These are phyloP conservation scores for Hippocampus kuda DNA, from an alignment of 2,797 vertebrate genomes.

Conservation along the genomic window DNA sequence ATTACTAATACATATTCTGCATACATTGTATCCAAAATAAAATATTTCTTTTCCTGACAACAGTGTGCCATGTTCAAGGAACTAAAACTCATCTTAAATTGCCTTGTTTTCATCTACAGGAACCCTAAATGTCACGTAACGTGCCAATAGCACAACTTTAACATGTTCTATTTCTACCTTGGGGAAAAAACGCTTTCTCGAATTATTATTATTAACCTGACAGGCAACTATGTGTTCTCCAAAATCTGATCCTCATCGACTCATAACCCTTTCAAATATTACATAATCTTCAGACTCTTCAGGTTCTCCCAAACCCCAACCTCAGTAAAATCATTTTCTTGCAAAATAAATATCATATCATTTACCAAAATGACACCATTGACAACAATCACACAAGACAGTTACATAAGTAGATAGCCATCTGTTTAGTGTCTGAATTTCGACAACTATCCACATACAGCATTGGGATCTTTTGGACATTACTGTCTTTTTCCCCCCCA, in stretches of 20 bases:
- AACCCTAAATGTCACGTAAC: too few relatives aligned
- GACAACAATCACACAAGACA: constrained; percentile 17
- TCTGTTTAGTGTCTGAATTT: constrained; percentile 36
- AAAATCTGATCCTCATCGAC: constrained; percentile 22
- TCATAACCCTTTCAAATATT: constrained; percentile 21
- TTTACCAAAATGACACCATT: constrained; percentile 6
- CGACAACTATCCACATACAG: constrained; percentile 17
- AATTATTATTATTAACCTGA: constrained; percentile 6
- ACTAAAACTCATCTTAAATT: too few relatives aligned
- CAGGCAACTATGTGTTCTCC: constrained; percentile 29
- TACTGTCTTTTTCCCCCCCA: constrained; percentile 24
- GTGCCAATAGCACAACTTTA: too few relatives aligned
- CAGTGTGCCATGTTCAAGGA: too few relatives aligned
- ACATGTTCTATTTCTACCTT: too few relatives aligned
- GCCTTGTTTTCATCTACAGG: too few relatives aligned
- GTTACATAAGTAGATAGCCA: constrained; percentile 46
- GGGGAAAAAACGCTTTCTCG: too few relatives aligned
- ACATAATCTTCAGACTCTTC: constrained; percentile 21
- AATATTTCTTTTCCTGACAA: too few relatives aligned
- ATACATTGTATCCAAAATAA: too few relatives aligned
- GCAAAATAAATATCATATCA: constrained; percentile 12
- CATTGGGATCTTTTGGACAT: constrained; percentile 20
- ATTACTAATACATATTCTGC: too few relatives aligned
- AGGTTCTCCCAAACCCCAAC: constrained; percentile 13
- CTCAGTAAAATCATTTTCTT: constrained; percentile 23